These are phyloP conservation scores for Drosophila conformis DNA, from an alignment of 2,888 invertebrate species.

Conservation along the genomic window DNA sequence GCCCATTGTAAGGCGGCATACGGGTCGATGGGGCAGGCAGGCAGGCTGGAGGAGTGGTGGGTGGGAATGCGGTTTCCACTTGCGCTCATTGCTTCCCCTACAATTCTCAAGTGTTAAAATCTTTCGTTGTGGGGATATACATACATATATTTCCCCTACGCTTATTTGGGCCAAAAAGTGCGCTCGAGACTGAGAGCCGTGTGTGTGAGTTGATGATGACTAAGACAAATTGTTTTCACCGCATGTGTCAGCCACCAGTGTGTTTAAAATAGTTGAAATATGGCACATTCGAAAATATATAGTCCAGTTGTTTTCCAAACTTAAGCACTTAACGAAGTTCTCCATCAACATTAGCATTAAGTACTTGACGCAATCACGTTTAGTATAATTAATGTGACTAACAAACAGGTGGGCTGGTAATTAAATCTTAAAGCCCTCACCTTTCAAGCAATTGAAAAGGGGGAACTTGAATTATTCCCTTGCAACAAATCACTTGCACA, in stretches of 20 bases:
- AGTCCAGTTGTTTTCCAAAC: slow-evolving; percentile 13
- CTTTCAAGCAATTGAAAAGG: background rate
- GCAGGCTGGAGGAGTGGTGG: background rate
- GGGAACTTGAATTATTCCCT: background rate
- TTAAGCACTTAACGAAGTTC: slow-evolving; percentile 14
- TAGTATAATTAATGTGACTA: slow-evolving; percentile 3
- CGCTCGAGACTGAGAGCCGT: slow-evolving; percentile 5
- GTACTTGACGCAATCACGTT: slow-evolving; percentile 12
- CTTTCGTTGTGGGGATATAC: slow-evolving; percentile 23
- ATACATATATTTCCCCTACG: slow-evolving; percentile 24
- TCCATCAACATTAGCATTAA: slow-evolving; percentile 14
- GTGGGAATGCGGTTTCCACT: background rate
- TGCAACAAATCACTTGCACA: background rate
- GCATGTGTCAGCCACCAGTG: slow-evolving; percentile 55
- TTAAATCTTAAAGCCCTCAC: slow-evolving; percentile 1
- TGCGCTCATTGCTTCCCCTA: slow-evolving; percentile 2
- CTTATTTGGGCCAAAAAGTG: slow-evolving; percentile 40
- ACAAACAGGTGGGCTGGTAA: background rate
- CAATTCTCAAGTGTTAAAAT: slow-evolving; percentile 30
- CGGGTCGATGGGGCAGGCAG: background rate
- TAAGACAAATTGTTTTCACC: slow-evolving; percentile 68
- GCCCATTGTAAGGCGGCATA: slow-evolving; percentile 41
- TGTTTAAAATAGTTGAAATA: slow-evolving; percentile 70
- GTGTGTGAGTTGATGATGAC: slow-evolving; percentile 50
- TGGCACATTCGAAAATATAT: slow-evolving; percentile 35